phyloP scores from a whole-genome alignment of 2,888 invertebrate species.

The Melieria picta region DNA sequence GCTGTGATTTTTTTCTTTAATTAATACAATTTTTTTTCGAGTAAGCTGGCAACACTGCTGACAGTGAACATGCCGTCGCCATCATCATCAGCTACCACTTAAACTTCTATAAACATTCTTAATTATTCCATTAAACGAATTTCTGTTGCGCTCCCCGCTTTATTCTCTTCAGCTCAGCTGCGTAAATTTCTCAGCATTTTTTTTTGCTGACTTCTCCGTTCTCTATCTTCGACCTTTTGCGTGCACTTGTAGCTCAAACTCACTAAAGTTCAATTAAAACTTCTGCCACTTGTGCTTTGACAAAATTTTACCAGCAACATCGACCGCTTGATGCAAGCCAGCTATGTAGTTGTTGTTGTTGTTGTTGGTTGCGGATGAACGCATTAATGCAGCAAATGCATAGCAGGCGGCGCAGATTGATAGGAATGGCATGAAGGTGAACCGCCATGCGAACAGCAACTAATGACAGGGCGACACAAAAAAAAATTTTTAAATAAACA shows the following conservation, averaged over 20 bases:
- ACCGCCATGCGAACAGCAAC: too few species aligned
- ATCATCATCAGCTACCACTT: conserved; percentile 5
- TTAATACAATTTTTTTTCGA: too few species aligned
- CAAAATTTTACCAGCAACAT: conserved; percentile 17
- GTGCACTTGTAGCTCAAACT: conserved; percentile 23
- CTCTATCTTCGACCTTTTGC: conserved; percentile 19
- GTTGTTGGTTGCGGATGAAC: too few species aligned
- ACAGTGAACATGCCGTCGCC: neutral
- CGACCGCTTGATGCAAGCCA: too few species aligned
- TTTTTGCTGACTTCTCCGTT: neutral
- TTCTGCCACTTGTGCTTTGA: conserved; percentile 31
- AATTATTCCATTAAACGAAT: conserved; percentile 32
- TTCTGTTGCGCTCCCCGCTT: neutral
- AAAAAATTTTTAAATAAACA: too few species aligned
- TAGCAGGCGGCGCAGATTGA: too few species aligned
- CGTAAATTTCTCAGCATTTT: neutral
- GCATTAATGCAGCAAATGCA: too few species aligned
- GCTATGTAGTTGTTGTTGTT: too few species aligned
- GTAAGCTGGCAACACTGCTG: neutral
- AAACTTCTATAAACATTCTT: conserved; percentile 32
- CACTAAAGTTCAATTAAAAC: conserved; percentile 32
- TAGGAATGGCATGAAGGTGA: too few species aligned
- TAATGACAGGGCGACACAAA: too few species aligned
- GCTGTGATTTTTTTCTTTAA: too few species aligned
- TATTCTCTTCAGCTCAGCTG: neutral